Conservation (phyloP, 2,888 invertebrate species). For the Glyphotaelius pellucidus region DNA sequence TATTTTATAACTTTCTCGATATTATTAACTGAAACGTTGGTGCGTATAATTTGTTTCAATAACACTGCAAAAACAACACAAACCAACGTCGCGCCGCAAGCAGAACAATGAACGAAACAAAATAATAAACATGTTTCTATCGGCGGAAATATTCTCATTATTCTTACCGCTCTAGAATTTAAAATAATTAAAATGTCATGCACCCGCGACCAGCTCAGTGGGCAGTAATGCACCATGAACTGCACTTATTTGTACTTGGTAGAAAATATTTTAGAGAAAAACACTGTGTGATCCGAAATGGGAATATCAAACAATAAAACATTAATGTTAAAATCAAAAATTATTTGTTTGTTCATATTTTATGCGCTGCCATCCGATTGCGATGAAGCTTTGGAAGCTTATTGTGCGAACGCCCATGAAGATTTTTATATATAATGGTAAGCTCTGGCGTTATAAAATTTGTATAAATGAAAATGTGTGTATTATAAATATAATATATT, state of each 20-base stretch:
- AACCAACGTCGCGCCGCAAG: not conserved
- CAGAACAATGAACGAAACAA: not conserved
- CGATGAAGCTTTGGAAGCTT: too few relatives aligned
- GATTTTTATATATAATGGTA: too few relatives aligned
- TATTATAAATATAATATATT: too few relatives aligned
- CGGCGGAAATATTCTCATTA: not conserved
- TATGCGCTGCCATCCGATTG: too few relatives aligned
- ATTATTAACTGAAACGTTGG: not conserved
- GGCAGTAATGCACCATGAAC: not conserved
- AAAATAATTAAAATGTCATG: slow-evolving; percentile 33
- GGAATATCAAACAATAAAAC: not conserved
- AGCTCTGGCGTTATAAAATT: too few relatives aligned
- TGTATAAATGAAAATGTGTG: too few relatives aligned
- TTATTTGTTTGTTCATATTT: too few relatives aligned
- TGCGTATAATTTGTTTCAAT: not conserved
- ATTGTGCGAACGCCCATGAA: too few relatives aligned
- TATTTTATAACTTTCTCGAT: too few relatives aligned
- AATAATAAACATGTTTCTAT: not conserved
- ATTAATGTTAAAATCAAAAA: too few relatives aligned
- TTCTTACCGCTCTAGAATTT: not conserved
- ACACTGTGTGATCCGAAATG: not conserved
- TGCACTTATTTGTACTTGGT: not conserved
- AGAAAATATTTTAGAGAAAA: not conserved
- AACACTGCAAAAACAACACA: not conserved
- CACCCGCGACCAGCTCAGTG: not conserved